Evolutionary conservation across 1,140 invertebrate species (phyloP).

Genomic region (Laupala kohalensis): DNA sequence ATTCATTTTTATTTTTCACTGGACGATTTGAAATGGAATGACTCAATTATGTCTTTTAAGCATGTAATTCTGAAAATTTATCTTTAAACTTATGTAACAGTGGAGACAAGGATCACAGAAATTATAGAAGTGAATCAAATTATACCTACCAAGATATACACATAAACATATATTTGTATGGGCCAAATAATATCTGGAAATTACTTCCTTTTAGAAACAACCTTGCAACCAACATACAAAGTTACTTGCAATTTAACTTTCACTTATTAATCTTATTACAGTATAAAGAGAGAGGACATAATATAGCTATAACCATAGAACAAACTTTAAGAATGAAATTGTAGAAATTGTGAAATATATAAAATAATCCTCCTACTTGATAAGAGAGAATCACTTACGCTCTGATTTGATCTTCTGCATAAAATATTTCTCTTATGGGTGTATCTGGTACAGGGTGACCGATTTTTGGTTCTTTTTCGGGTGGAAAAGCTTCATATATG

Average conservation of each 20-base stretch:
- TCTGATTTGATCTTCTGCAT: conserved; percentile 72
- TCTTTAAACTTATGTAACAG: too few relatives aligned
- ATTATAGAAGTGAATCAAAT: too few relatives aligned
- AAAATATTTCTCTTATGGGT: conserved; percentile 57
- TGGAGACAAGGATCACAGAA: too few relatives aligned
- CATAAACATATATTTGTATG: too few relatives aligned
- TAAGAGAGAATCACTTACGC: conserved; percentile 43
- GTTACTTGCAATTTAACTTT: background rate
- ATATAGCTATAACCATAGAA: background rate
- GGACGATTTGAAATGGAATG: too few relatives aligned
- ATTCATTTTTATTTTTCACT: too few relatives aligned
- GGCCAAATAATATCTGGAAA: too few relatives aligned
- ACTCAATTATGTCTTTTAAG: too few relatives aligned
- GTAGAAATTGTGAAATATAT: background rate
- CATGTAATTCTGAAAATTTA: too few relatives aligned
- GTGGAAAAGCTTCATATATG: conserved; percentile 75
- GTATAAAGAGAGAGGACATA: background rate
- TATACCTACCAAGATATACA: too few relatives aligned
- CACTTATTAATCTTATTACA: background rate
- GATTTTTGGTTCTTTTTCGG: conserved; percentile 59
- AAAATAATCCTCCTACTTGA: background rate
- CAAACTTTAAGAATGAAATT: background rate
- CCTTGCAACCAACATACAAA: background rate
- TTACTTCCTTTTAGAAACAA: too few relatives aligned
- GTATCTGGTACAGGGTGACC: conserved; percentile 43